phyloP scores from a whole-genome alignment of 2,888 invertebrate genomes.

The Campoplex nolae region DNA sequence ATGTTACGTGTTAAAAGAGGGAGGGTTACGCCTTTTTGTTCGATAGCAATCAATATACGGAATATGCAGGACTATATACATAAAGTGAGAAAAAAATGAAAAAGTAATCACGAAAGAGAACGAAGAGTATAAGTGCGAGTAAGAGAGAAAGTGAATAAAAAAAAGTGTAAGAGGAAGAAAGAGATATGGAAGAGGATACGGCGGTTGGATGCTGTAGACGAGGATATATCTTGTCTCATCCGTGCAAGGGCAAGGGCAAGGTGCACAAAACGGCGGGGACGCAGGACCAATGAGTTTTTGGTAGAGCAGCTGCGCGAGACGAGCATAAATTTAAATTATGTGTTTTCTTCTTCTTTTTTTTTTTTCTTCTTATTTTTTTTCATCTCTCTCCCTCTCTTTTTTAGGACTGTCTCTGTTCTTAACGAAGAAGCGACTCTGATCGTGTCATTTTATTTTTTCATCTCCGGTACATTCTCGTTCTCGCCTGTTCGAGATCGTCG shows the following conservation, averaged over 20 bases:
- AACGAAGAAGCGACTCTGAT: constrained; percentile 16
- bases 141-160: constrained; percentile 1
- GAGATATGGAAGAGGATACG: constrained; percentile 26
- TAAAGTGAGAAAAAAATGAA: constrained; percentile 32
- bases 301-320: constrained; percentile 73
- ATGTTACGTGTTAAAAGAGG: neutral
- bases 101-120: constrained; percentile 49
- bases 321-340: constrained; percentile 69
- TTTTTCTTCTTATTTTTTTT: constrained; percentile 30
- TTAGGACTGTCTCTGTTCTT: constrained; percentile 47
- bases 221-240: constrained; percentile 54
- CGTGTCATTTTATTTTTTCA: constrained; percentile 48
- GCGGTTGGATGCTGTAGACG: constrained; percentile 21
- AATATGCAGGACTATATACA: neutral
- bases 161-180: constrained; percentile 15
- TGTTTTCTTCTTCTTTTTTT: constrained; percentile 49
- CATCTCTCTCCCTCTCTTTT: constrained; percentile 36
- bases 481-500: constrained; percentile 26
- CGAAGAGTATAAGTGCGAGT: constrained; percentile 6
- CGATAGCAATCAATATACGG: neutral
- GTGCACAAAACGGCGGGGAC: constrained; percentile 32
- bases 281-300: constrained; percentile 75
- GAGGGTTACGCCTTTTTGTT: constrained; percentile 12
- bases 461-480: constrained; percentile 34
- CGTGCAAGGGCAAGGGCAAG: constrained; percentile 66